phyloP scores from a whole-genome alignment of 2,888 invertebrate species.

The Gerris lacustris region DNA sequence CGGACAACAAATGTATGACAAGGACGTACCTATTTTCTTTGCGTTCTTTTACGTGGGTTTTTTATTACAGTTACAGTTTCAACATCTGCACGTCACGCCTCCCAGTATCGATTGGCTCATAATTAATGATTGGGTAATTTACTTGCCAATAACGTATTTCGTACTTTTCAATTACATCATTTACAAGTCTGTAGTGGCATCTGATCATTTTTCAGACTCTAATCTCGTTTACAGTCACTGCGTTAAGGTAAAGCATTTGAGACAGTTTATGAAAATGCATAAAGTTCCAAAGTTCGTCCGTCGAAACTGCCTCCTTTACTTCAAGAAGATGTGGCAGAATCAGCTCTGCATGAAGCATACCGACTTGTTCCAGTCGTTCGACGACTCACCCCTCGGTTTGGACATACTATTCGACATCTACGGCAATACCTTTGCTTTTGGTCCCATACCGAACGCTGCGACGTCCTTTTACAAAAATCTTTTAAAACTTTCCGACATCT shows the following conservation, averaged over 20 bases:
- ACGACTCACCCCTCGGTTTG: not conserved
- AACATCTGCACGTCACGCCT: not conserved
- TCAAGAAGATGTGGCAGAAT: not conserved
- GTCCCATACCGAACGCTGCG: not conserved
- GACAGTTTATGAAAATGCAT: not conserved
- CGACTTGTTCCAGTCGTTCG: not conserved
- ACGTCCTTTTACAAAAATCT: not conserved
- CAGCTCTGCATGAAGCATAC: not conserved
- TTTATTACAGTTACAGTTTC: not conserved
- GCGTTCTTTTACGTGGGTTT: no score
- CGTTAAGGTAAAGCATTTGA: not conserved
- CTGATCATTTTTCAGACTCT: not conserved
- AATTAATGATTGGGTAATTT: not conserved
- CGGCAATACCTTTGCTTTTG: not conserved
- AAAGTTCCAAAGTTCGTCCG: not conserved
- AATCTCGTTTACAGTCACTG: not conserved
- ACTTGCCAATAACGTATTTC: not conserved
- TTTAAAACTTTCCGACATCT: not conserved
- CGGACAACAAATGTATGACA: no score
- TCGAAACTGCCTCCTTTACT: not conserved
- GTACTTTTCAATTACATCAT: not conserved
- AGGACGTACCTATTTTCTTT: no score
- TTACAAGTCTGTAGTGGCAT: not conserved
- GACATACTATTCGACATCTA: not conserved
- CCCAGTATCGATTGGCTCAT: not conserved